Evolutionary conservation across 1,140 invertebrate genomes (phyloP).

Genomic region (Agrypnia vestita): DNA sequence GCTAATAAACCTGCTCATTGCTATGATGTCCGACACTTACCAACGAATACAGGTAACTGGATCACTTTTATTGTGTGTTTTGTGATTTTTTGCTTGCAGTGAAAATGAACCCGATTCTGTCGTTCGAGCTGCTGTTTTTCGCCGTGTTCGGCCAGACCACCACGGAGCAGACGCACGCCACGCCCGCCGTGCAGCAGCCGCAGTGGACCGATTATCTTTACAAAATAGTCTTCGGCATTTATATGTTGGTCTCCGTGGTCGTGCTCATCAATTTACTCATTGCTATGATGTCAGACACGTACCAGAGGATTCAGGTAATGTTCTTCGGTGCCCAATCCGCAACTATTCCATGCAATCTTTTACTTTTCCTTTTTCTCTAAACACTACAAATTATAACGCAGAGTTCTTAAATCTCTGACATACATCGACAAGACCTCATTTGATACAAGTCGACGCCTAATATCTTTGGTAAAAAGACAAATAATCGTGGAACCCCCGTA

Average conservation of each 20-base stretch:
- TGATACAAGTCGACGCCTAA: too few relatives aligned
- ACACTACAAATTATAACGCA: too few relatives aligned
- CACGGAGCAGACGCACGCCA: slow-evolving; percentile 82
- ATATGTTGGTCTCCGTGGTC: slow-evolving; percentile 98
- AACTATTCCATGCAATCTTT: too few relatives aligned
- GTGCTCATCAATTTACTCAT: slow-evolving; percentile 99
- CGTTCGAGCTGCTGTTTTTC: slow-evolving; percentile 98
- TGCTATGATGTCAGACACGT: slow-evolving; percentile 99
- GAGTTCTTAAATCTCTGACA: too few relatives aligned
- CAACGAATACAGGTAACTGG: slow-evolving; percentile 93
- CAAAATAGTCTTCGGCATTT: slow-evolving; percentile 90
- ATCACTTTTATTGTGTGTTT: slow-evolving; percentile 63
- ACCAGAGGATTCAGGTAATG: slow-evolving; percentile 95
- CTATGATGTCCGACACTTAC: slow-evolving; percentile 99
- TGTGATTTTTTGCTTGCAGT: slow-evolving; percentile 83
- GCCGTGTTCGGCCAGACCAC: slow-evolving; percentile 98
- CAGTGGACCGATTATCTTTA: slow-evolving; percentile 85
- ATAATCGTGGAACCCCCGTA: too few relatives aligned
- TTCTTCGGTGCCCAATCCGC: slow-evolving; percentile 40
- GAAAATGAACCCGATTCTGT: slow-evolving; percentile 89
- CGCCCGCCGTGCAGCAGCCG: slow-evolving; percentile 76
- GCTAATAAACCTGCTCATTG: slow-evolving; percentile 98
- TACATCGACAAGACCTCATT: too few relatives aligned
- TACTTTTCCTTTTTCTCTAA: too few relatives aligned
- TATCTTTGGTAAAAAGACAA: too few relatives aligned